These are phyloP conservation scores for Philhelius pedissequus DNA, from an alignment of 2,888 invertebrate species.

Conservation along the genomic window DNA sequence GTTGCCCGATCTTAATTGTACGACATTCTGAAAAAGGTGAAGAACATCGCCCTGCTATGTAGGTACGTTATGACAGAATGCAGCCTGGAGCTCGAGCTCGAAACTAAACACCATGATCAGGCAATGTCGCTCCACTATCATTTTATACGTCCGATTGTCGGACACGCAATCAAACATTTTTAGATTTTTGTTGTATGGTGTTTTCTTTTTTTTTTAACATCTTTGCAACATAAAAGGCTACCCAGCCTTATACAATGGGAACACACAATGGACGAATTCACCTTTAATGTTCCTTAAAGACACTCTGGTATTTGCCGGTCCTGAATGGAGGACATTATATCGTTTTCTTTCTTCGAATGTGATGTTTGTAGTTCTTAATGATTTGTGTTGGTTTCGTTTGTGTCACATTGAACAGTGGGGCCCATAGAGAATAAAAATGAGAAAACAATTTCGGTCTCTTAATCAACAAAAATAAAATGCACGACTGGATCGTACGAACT, in stretches of 20 bases:
- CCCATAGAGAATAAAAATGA: background rate
- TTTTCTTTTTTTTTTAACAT: background rate
- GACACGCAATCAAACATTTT: constrained; percentile 64
- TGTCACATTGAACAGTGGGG: background rate
- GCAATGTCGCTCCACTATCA: constrained; percentile 38
- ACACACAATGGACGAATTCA: constrained; percentile 57
- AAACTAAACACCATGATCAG: background rate
- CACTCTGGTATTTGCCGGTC: constrained; percentile 32
- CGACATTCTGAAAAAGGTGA: constrained; percentile 35
- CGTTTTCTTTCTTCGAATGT: constrained; percentile 3
- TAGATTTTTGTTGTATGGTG: background rate
- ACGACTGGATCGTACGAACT: no score
- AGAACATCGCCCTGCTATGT: background rate
- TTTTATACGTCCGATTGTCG: constrained; percentile 53
- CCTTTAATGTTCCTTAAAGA: constrained; percentile 63
- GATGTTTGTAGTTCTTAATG: constrained; percentile 24
- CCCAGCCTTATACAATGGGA: constrained; percentile 56
- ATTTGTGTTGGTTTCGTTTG: constrained; percentile 1
- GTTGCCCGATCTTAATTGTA: constrained; percentile 59
- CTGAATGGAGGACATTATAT: constrained; percentile 56
- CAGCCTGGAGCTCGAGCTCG: constrained; percentile 19
- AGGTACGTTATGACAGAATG: constrained; percentile 39
- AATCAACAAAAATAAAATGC: no score
- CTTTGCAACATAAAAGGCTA: constrained; percentile 54
- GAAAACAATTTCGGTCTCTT: no score